Base-by-base conservation (phyloP, 2,797 vertebrate genomes). In the Sebastes taczanowskii region DNA sequence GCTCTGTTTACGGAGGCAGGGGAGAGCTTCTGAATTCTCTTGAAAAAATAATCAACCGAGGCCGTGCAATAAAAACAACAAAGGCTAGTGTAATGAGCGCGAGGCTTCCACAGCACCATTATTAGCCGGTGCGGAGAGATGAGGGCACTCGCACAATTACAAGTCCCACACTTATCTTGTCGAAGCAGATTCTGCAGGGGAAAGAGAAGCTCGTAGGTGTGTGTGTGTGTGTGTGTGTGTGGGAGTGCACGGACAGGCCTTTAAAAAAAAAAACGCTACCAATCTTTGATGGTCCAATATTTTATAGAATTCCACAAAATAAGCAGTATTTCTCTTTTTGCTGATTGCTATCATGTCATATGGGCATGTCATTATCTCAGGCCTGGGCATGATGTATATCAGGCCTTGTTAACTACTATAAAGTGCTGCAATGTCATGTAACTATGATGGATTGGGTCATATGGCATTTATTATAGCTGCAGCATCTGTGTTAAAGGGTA, bases 81-180 rank as follows among this genome's bases (percentile, higher is more conserved):
- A 93, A 95, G 91, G 81, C 86, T 22, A 74, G 80, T 74, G 85
- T 95, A 95, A 95, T 94, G 93, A 95, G 93, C 91, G 92, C 85
- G 71, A 90, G 86, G 88, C 92, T 89, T 94, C 92, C 89, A 86
- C 88, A 74, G 90, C 85, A 74, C 89, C 89, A 94, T 95, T 95
- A 95, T 95, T 94, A 93, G 89, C 89, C 88, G 58, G 38, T 69
- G 74, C 59, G 72, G 86, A 74, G 87, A 94, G 93, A 95, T 93
- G 94, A 95, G 90, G 90, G 87, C 82, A 83, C 91, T 92, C 63
- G 84, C 92, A 94, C 92, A 94, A 95, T 95, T 94, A 95, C 92
- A 86, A 94, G 90, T 91, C 86, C 89, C 49, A 53, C 89, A 95
- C 93, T 96, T 95, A 95, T 95, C 95, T 95, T 91, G 93, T 92